Evolutionary conservation across 2,888 invertebrate species (phyloP), one percentile per base, ranked within the genome.

Genomic region (Eupithecia subumbrata): DNA sequence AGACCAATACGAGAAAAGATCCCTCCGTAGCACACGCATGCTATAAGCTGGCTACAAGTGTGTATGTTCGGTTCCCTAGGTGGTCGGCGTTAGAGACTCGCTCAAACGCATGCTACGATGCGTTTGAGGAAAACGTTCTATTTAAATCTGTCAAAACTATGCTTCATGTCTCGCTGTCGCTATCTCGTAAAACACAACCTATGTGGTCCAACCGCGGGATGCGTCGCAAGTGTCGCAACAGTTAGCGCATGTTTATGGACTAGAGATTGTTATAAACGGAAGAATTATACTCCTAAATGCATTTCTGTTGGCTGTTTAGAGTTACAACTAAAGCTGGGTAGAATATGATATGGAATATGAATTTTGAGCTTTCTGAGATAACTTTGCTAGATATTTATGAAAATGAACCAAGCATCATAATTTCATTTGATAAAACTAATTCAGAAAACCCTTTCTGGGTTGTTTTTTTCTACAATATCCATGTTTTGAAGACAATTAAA

Each of bases 241-340:
- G 76, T 74, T 70, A 37, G 73, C 63, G 77, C 73, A 71, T 34
- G 40, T 78, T 69, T 68, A 68, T 43, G 43, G 5, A n/a, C 14
- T 22, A 68, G 67, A 30, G 37, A 66, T 30, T 37, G 37, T 66
- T 66, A n/a, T 16, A 25, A 22, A 67, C 40, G 43, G 68, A 43
- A 64, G 64, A 68, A 45, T 68, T 68, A 66, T 63, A 22, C 16
- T 25, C 25, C 64, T 64, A 68, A 67, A 67, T 67, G 68, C 43
- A 68, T 37, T 68, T 43, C 18, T 40, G 67, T n/a, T 67, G 34
- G 68, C 22, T 68, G 68, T 16, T 68, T 45, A 8, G 68, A 43
- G 40, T 22, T 68, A 67, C 67, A 45, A 43, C 25, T 37, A 22
- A 8, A 68, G 68, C 40, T 22, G 12, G 18, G 66, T n/a, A 37